Conservation (phyloP, 2,888 invertebrate genomes). For the Phyllotreta striolata region DNA sequence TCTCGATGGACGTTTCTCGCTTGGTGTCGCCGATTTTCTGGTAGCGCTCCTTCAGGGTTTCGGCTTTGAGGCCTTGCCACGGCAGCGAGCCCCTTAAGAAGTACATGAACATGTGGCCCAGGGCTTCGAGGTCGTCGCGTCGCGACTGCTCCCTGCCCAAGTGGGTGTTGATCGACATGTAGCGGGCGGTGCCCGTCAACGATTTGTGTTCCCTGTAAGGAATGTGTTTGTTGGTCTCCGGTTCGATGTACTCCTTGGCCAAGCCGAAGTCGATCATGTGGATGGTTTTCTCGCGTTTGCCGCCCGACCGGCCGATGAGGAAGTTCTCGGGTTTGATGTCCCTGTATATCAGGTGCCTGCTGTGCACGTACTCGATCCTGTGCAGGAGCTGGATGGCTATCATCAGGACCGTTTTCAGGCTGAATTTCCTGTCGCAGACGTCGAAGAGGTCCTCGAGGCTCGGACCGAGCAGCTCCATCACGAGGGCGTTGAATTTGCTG, state of each 20-base stretch:
- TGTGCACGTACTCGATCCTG: conserved; percentile 99
- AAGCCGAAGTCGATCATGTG: conserved; percentile 95
- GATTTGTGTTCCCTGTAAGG: conserved; percentile 99
- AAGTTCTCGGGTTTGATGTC: conserved; percentile 99
- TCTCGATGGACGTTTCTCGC: conserved; percentile 97
- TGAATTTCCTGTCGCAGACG: conserved; percentile 73
- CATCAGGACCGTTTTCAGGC: conserved; percentile 62
- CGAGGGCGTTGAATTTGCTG: conserved; percentile 76
- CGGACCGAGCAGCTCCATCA: conserved; percentile 75
- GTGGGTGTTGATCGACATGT: conserved; percentile 99
- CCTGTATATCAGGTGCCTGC: conserved; percentile 97
- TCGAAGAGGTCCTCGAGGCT: conserved; percentile 77
- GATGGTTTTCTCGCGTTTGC: conserved; percentile 97
- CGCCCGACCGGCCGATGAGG: conserved; percentile 96
- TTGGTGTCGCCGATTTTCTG: conserved; percentile 99
- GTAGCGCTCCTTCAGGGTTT: conserved; percentile 98
- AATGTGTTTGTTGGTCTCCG: conserved; percentile 99
- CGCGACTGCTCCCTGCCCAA: conserved; percentile 99
- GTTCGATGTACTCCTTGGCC: conserved; percentile 76
- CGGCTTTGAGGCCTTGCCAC: conserved; percentile 99
- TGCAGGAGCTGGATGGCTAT: conserved; percentile 77
- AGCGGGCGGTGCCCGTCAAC: conserved; percentile 98
- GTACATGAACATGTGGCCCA: conserved; percentile 99
- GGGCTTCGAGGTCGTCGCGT: conserved; percentile 97
- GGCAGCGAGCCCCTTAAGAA: conserved; percentile 98